A percentile compares a stretch with the other conserved stretches of the same genome.
These are phyloP conservation scores for Ochotona princeps DNA, from an alignment of 2,113 vertebrate species.

Conservation along the genomic window DNA sequence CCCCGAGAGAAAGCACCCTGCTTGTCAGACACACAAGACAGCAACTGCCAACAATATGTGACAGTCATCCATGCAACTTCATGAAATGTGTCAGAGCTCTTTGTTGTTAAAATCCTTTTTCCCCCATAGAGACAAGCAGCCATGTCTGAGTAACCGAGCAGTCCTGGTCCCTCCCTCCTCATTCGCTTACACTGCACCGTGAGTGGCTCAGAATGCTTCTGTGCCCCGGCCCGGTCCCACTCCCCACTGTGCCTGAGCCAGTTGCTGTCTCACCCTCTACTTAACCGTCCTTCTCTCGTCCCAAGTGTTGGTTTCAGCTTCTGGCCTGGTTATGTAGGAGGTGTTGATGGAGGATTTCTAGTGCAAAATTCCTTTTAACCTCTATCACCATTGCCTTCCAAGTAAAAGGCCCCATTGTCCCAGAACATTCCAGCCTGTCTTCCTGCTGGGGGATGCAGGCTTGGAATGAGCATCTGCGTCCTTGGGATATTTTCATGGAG, in stretches of 20 bases:
- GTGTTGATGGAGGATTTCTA: neutral
- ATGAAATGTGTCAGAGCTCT: neutral
- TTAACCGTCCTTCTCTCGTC: neutral
- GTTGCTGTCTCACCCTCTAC: neutral
- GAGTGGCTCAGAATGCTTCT: neutral
- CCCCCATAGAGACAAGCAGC: neutral
- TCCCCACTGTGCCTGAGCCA: neutral
- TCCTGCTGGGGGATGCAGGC: neutral
- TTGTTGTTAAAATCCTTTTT: constrained; percentile 8
- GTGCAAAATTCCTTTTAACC: neutral
- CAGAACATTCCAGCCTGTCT: neutral
- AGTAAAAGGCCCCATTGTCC: neutral
- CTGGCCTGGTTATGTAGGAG: neutral
- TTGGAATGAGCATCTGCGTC: neutral
- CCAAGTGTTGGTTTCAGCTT: neutral
- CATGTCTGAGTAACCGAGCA: neutral
- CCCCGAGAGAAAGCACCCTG: neutral
- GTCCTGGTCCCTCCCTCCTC: neutral
- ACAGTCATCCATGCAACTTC: neutral
- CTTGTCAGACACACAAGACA: neutral
- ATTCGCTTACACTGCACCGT: neutral
- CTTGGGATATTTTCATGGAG: neutral
- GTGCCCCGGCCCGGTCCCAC: neutral
- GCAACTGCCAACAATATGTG: constrained; percentile 11
- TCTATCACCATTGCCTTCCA: neutral